Conservation (phyloP, 2,797 vertebrate species). For the Tapera naevia region DNA sequence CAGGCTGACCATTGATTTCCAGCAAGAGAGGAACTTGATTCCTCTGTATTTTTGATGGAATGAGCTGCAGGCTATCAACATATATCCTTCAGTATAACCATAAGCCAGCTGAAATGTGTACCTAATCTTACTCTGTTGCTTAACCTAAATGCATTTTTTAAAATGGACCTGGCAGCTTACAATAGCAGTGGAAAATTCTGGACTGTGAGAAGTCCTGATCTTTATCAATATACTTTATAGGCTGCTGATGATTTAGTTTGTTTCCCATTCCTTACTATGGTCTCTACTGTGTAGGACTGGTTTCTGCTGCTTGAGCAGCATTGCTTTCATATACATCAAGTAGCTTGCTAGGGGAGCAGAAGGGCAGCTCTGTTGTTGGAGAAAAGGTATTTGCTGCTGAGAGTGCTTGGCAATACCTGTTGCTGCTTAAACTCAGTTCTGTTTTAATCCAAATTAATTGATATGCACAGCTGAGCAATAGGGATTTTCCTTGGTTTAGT, state of each 20-base stretch:
- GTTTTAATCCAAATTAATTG: not conserved
- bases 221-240: not conserved
- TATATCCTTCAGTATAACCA: not conserved
- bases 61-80: not conserved
- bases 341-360: not conserved
- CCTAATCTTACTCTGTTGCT: not conserved
- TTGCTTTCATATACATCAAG: not conserved
- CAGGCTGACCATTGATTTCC: not conserved
- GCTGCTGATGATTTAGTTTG: not conserved
- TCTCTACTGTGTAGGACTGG: not conserved
- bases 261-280: not conserved
- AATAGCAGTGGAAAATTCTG: not conserved
- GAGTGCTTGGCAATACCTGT: not conserved
- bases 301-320: not conserved
- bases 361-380: not conserved
- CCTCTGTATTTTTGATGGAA: not conserved
- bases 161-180: not conserved
- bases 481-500: not conserved
- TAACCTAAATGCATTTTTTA: not conserved
- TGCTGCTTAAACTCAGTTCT: not conserved
- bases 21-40: not conserved
- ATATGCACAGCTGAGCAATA: not conserved
- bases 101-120: not conserved
- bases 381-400: not conserved
- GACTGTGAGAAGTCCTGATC: not conserved